Conservation (phyloP, 2,888 invertebrate species). For the Galerucella calmariensis region DNA sequence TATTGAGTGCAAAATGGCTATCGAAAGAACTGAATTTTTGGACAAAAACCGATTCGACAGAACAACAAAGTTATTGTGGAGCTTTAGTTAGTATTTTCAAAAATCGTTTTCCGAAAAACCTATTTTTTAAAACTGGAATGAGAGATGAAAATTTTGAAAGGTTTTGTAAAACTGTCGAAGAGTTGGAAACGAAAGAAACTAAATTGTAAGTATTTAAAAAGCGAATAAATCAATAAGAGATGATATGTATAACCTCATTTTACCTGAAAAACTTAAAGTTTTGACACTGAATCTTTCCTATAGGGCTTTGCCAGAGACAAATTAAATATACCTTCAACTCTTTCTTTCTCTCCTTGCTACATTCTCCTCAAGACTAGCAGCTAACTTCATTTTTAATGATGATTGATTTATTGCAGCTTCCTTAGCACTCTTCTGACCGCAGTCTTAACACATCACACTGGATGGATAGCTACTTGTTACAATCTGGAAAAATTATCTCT, state of each 20-base stretch:
- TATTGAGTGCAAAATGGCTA: slow-evolving; percentile 58
- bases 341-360: no score
- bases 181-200: slow-evolving; percentile 85
- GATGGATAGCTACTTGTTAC: slow-evolving; percentile 86
- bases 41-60: slow-evolving; percentile 3
- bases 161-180: slow-evolving; percentile 75
- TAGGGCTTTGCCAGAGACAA: no score
- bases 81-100: slow-evolving; percentile 16
- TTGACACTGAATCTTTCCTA: no score
- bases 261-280: no score
- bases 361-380: no score
- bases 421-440: slow-evolving; percentile 89
- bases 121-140: slow-evolving; percentile 15
- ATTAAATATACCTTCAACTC: no score
- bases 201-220: slow-evolving; percentile 80
- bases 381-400: no score
- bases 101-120: slow-evolving; percentile 12
- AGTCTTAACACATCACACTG: slow-evolving; percentile 88
- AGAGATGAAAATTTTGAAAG: slow-evolving; percentile 53
- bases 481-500: slow-evolving; percentile 54
- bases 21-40: slow-evolving; percentile 25
- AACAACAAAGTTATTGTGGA: slow-evolving; percentile 4
- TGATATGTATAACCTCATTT: no score
- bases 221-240: no score
- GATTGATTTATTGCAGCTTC: slow-evolving; percentile 74